These are phyloP conservation scores for Uropsilus gracilis DNA, from an alignment of 2,113 vertebrate genomes.

Conservation along the genomic window DNA sequence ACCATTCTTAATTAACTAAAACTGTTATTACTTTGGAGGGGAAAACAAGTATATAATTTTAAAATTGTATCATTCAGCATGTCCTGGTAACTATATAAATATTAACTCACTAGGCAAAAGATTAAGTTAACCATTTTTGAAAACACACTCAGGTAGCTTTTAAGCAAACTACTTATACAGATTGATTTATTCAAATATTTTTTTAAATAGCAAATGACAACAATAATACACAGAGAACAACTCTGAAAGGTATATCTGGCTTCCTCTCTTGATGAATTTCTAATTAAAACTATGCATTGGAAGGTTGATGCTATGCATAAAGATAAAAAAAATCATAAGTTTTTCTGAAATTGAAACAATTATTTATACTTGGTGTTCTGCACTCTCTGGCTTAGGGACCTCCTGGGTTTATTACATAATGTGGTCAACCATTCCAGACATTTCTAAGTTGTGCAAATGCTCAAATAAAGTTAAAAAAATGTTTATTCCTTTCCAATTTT, in stretches of 20 bases:
- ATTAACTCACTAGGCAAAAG: neutral
- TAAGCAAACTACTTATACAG: conserved; percentile 45
- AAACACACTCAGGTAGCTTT: conserved; percentile 37
- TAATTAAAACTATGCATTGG: conserved; percentile 14
- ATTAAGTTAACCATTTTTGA: conserved; percentile 42
- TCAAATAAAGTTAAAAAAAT: conserved; percentile 72
- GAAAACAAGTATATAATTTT: neutral
- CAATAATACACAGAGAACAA: conserved; percentile 14
- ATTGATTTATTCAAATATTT: conserved; percentile 51
- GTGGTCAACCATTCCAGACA: conserved; percentile 63
- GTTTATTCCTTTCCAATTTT: conserved; percentile 61
- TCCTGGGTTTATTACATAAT: conserved; percentile 63
- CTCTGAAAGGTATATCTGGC: neutral
- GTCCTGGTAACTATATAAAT: conserved; percentile 15
- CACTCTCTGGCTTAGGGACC: conserved; percentile 33
- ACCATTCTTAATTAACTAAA: conserved; percentile 51
- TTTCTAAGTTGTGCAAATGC: conserved; percentile 66
- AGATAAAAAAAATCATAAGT: conserved; percentile 47
- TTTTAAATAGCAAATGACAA: conserved; percentile 52
- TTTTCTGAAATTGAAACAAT: conserved; percentile 44
- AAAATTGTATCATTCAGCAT: conserved; percentile 15
- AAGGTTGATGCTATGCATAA: conserved; percentile 22
- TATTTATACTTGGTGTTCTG: conserved; percentile 2
- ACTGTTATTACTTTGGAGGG: neutral
- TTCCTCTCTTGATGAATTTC: conserved; percentile 22